Evolutionary conservation across 2,113 vertebrate genomes (phyloP).

Genomic region (Petrocephalus microphthalmus): DNA sequence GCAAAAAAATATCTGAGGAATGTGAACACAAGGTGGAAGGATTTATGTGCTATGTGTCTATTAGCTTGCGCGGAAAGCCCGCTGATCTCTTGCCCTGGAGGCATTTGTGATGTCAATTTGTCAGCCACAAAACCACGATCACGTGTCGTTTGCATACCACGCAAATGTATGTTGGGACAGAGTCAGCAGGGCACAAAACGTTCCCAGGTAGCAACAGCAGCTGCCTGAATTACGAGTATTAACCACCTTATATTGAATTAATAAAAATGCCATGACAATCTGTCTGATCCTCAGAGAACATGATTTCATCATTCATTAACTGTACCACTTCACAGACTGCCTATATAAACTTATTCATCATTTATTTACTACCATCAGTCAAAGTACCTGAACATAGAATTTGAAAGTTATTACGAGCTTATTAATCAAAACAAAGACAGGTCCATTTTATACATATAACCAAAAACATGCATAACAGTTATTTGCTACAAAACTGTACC

Average conservation of each 20-base stretch:
- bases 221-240: constrained; percentile 16
- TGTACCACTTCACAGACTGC: constrained; percentile 10
- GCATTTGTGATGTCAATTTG: constrained; percentile 19
- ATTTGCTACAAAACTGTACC: neutral
- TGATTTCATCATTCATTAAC: neutral
- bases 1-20: constrained; percentile 48
- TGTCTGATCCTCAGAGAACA: constrained; percentile 19
- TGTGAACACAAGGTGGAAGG: constrained; percentile 50
- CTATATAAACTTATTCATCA: neutral
- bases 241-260: constrained; percentile 13
- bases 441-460: neutral
- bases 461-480: neutral
- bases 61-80: constrained; percentile 17
- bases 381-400: neutral
- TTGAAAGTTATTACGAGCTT: neutral
- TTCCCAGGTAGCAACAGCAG: neutral
- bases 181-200: constrained; percentile 4
- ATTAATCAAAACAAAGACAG: neutral
- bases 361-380: neutral
- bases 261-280: constrained; percentile 21
- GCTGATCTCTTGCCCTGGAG: constrained; percentile 20
- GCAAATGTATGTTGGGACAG: constrained; percentile 31
- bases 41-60: constrained; percentile 41
- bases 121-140: constrained; percentile 36
- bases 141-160: constrained; percentile 39